Conservation (phyloP, 1,140 invertebrate species). For the Littorina saxatilis region DNA sequence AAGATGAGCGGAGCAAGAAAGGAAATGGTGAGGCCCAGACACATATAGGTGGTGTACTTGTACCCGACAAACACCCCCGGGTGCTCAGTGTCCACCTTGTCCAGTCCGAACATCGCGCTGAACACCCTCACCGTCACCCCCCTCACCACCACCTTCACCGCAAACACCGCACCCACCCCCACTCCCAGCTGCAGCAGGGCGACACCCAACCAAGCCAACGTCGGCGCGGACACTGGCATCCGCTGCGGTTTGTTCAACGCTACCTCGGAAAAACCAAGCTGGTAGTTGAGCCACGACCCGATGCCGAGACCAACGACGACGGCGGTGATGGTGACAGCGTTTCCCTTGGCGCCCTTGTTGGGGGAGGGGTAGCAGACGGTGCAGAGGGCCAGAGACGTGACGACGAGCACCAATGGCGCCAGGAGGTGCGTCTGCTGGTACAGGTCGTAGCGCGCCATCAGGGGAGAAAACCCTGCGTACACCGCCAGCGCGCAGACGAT, state of each 20-base stretch:
- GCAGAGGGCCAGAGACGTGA: slow-evolving; percentile 83
- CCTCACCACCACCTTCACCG: slow-evolving; percentile 83
- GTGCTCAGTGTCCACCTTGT: slow-evolving; percentile 72
- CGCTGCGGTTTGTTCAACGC: slow-evolving; percentile 66
- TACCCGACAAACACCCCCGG: slow-evolving; percentile 84
- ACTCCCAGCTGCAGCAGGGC: slow-evolving; percentile 85
- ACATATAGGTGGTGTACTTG: slow-evolving; percentile 82
- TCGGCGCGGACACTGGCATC: slow-evolving; percentile 80
- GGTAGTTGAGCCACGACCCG: slow-evolving; percentile 91
- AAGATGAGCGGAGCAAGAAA: slow-evolving; percentile 88
- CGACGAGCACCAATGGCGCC: slow-evolving; percentile 83
- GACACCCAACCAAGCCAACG: slow-evolving; percentile 84
- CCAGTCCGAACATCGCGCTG: slow-evolving; percentile 81
- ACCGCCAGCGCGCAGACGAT: slow-evolving; percentile 82
- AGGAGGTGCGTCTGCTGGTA: slow-evolving; percentile 83
- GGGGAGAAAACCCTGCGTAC: slow-evolving; percentile 84
- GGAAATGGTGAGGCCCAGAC: slow-evolving; percentile 80
- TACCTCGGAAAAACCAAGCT: slow-evolving; percentile 81
- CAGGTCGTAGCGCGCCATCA: slow-evolving; percentile 85
- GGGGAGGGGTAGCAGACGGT: slow-evolving; percentile 81
- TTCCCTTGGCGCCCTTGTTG: slow-evolving; percentile 80
- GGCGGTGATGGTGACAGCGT: slow-evolving; percentile 88
- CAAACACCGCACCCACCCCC: slow-evolving; percentile 84
- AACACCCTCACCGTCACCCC: slow-evolving; percentile 82
- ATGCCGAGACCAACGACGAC: slow-evolving; percentile 85